Base-by-base conservation (phyloP, 2,797 vertebrate genomes). In the Clarias platycephalus region DNA sequence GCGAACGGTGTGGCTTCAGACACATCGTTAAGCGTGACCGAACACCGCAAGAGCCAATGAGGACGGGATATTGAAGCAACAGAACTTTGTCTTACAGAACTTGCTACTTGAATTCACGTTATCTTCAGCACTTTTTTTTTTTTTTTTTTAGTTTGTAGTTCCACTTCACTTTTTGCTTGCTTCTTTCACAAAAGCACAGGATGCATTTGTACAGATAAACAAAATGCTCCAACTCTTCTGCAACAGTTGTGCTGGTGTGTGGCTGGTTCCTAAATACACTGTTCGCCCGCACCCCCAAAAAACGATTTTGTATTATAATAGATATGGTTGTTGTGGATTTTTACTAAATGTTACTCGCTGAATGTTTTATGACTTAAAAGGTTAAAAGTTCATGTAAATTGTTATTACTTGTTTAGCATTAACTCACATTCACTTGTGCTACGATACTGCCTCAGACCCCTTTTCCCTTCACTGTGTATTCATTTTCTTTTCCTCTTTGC, bases 41-140 rank as follows among this genome's bases (percentile, higher is more conserved):
- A 95, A 75, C 93, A 94, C 88, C 91, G 91, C 89, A 94, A 93
- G 90, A 95, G 86, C 92, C 86, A 89, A 89, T 91, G 94, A 94
- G 75, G 26, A 26, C 28, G 24, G 57, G 24, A 20, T 13, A 20
- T 16, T 57, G 66, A 88, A 86, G 87, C 85, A 86, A 78, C 83
- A 34, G 90, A 90, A 88, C 90, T 88, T 86, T 6, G 82, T 37
- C 34, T 82, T 71, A 85, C 86, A 91, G 84, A 87, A 87, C 89
- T 89, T 85, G 68, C 95, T 95, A 97, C 95, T 95, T 96, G 95
- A 96, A 96, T 94, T 95, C 89, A 92, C 91, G 92, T 95, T 93
- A 95, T 70, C 92, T 93, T 93, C 94, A 93, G 95, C 95, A 96
- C 96, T 97, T 96, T 96, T 40, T 40, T n/a, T 40, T 40, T 40